Evolutionary conservation across 2,113 vertebrate species (phyloP), one percentile per base, ranked within the genome.

Genomic region (Lasiurus cinereus): DNA sequence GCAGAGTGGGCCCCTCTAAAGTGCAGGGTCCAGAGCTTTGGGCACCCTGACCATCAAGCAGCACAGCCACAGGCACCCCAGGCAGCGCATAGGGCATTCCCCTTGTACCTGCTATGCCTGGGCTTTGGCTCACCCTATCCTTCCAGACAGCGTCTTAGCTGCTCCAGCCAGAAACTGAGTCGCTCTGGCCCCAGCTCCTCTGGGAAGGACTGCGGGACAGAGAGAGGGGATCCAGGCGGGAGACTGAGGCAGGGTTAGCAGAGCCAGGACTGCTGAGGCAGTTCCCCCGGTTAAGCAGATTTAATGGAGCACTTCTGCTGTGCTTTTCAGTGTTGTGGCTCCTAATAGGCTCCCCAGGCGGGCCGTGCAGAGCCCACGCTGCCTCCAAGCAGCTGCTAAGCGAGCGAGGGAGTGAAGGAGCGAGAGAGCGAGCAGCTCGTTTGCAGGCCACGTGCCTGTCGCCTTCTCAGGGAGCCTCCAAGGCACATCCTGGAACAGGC

Each of bases 301-400:
- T 78, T 95, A 95, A 94, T 83, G 84, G 73, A 48, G 43, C 21
- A 0, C 69, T 90, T 93, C 96, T 95, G 90, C 94, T 93, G 92
- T 15, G 84, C 93, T 97, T 96, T 95, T 93, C 93, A 83, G 92
- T 48, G 59, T 36, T 82, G 83, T 85, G 80, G 64, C 80, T 94
- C 93, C 92, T 97, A 96, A 97, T 93, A 93, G 95, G 92, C 90
- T 96, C 96, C 96, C 94, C 93, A 39, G 22, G 77, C 1, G 16
- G 91, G 94, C 84, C 0, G 1, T 83, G 29, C 16, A 46, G 86
- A 76, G 94, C 96, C 93, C 95, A 80, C 11, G 43, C 96, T 79
- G 94, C 93, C 89, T 93, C 78, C 3, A 56, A 96, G 95, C 96
- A 96, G 96, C 95, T 95, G 95, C 92, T 73, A 85, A 93, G 82